Base-by-base conservation (phyloP, 2,888 invertebrate genomes). In the Acrobasis suavella region DNA sequence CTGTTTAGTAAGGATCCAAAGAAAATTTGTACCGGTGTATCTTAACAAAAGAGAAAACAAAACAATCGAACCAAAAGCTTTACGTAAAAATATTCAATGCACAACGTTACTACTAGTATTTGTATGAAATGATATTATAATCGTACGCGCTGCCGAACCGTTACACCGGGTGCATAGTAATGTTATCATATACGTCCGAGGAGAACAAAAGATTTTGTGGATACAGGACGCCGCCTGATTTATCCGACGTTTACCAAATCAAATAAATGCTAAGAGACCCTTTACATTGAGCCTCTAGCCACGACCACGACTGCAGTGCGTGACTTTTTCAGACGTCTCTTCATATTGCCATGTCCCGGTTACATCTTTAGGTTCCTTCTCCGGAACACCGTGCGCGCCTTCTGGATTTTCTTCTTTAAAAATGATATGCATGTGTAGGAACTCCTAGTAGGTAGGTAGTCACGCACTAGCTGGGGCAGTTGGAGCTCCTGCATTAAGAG, bases 161-260 rank as follows among this genome's bases (percentile, higher is more conserved):
- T 69, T 73, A 70, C 56, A 42, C 42, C 56, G 42, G 56, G 56
- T 56, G 56, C 38, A 52, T 59, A 50, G 64, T 58, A 50, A 64
- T 60, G 51, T 60, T 50, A 39, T 58, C 49, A 58, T 52, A 58
- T 52, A 60, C 22, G 39, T 63, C 9, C 49, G 50, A 32, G 32
- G 6, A 50, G 56, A 68, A 68, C 66, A 68, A 70, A 69, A 68
- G 65, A 70, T 69, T 67, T 71, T 70, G 64, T 67, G 62, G 38
- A 70, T 64, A 67, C 68, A 67, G 70, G 69, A 72, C 71, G 65
- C 39, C 64, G 64, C 64, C 62, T 74, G 73, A 75, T 72, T 68
- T 70, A 73, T 76, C 59, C 54, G 68, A 65, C 65, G 65, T 73
- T 79, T 74, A 67, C 71, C 73, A 79, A 81, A 82, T 75, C 77